Evolutionary conservation across 2,888 invertebrate genomes (phyloP), one percentile per base, ranked within the genome.

Genomic region (Drosophila antonietae): DNA sequence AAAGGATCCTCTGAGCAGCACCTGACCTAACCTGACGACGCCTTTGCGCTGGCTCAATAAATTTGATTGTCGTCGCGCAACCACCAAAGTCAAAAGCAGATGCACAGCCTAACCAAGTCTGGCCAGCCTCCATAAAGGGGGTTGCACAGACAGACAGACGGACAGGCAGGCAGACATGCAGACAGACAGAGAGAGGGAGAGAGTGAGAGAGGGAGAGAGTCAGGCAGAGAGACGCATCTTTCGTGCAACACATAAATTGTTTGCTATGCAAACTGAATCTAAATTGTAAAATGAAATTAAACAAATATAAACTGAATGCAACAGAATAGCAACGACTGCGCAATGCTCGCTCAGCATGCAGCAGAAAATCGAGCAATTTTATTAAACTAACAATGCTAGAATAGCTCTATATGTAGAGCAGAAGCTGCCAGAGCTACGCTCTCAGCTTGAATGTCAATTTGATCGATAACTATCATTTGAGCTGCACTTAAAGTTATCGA

Each of bases 61-160:
- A 83, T 83, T 83, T 81, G 81, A 86, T 78, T 87, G 82, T 81
- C 80, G 83, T 84, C 87, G 75, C 87, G 75, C 84, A 81, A 64
- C 56, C 67, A 71, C 71, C 62, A 51, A 51, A 51, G 55, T 41
- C 33, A 28, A 47, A 64, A 23, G 18, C 52, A 35, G 52, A 14
- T 37, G 35, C 52, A 53, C 20, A 28, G 55, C 58, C 52, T 33
- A 71, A 47, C 69, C 39, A 57, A 69, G 47, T 60, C 51, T 52
- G 39, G 5, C 23, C 53, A 39, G 53, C 23, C 37, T 71, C 20
- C 3, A n/a, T 33, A 33, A 33, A 51, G 62, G 49, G 77, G 78
- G 78, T 72, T 67, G 79, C 75, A 53, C 49, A 33, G 37, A 31
- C 58, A 44, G 35, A 35, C 49, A 35, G n/a, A 7, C 14, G 31